Base-by-base conservation (phyloP, 2,113 vertebrate genomes). In the Vireo altiloquus region DNA sequence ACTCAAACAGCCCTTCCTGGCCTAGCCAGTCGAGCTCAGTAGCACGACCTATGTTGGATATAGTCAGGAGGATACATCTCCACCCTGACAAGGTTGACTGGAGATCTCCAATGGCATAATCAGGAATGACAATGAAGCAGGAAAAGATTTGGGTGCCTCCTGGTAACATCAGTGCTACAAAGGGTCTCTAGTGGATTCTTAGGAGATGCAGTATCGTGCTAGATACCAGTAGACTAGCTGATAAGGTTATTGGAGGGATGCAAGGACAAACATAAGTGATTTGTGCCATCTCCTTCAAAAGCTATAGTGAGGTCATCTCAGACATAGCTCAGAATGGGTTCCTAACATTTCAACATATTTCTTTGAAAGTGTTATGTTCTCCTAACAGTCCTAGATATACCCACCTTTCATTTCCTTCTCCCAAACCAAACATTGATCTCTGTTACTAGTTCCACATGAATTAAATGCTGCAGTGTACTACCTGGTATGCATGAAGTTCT, bases 41-140 rank as follows among this genome's bases (percentile, higher is more conserved):
- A 57, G 42, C 4, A 4, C 4, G 4, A 33, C 57, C 59, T 44
- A 3, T 0, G 0, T 1, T 69, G 65, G 30, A 21, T 30, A 40
- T 4, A 35, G 46, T 11, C 81, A 82, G 35, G 21, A 84, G 33
- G 31, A 59, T 6, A 19, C 30, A 69, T 2, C 37, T 57, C 19
- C n/a, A 82, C 57, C 39, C 40, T 0, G 0, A 17, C 52, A 70
- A 72, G 16, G n/a, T 5, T 61, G 59, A 11, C 46, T 0, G 1
- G 31, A 65, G 49, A 40, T 59, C 77, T 89, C 47, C 19, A 35
- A 25, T 4, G 33, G 44, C 37, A 78, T 4, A 16, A 81, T 15
- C 39, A 84, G 56, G 54, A 91, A 82, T 2, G 5, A 56, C 2
- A 12, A 27, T 30, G n/a, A 89, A 46, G 22, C 13, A 74, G 35